Percentiles rank a stretch among this genome's conserved stretches.
Conservation (phyloP, 2,797 vertebrate species). For the Enteromius paludinosus region DNA sequence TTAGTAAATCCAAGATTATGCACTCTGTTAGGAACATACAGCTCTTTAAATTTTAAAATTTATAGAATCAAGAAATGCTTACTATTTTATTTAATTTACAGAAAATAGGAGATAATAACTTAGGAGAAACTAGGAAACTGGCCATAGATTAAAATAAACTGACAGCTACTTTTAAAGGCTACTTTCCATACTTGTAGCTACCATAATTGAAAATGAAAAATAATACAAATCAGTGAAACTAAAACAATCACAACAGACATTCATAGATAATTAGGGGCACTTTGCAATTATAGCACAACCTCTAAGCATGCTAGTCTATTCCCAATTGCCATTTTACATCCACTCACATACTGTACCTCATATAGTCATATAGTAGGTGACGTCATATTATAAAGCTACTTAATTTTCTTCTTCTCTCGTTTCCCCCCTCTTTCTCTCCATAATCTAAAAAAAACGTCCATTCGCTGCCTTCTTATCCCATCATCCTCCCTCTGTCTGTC, state of each 20-base stretch:
- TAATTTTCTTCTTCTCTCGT: conserved; percentile 2
- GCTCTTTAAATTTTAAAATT: neutral
- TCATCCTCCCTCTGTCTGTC: conserved; percentile 25
- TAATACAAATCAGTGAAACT: neutral
- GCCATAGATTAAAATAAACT: neutral
- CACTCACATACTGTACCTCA: neutral
- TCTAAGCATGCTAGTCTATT: neutral
- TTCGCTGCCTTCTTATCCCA: neutral
- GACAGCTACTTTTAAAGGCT: too few species aligned
- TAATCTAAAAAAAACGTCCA: conserved; percentile 21
- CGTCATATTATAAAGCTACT: neutral
- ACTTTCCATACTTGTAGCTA: too few species aligned
- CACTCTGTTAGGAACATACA: neutral
- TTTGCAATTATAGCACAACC: neutral
- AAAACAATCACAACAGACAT: neutral
- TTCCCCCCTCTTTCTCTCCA: neutral
- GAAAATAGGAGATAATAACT: neutral
- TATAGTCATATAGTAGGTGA: neutral
- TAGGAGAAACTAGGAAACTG: too few species aligned
- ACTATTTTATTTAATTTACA: neutral
- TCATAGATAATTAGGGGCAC: neutral
- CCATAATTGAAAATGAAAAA: too few species aligned
- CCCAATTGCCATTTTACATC: conserved; percentile 27
- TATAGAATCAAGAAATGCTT: neutral
- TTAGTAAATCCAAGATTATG: neutral